Percentiles rank a stretch among this genome's conserved stretches.
phyloP scores from a whole-genome alignment of 2,797 vertebrate genomes.

The Peromyscus aztecus region DNA sequence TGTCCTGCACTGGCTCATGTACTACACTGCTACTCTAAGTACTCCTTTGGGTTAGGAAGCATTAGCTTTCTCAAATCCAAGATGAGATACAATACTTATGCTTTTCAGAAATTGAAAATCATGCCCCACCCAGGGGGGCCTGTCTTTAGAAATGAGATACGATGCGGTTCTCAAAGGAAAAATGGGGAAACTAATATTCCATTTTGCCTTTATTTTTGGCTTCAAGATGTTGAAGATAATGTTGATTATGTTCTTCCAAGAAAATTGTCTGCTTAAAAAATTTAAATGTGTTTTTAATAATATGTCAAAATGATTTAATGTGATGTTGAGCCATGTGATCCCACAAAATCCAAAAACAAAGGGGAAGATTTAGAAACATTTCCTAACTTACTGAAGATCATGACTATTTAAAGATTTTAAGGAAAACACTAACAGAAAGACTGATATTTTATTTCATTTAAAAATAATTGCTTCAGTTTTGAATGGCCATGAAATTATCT shows the following conservation, averaged over 20 bases:
- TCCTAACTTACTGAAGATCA: not conserved
- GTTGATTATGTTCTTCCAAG: constrained; percentile 35
- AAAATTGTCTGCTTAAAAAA: constrained; percentile 21
- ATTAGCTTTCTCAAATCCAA: not conserved
- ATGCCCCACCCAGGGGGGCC: not conserved
- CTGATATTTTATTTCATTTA: not conserved
- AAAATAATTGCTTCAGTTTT: not conserved
- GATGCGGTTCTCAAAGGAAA: not conserved
- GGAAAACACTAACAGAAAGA: not conserved
- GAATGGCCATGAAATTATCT: not conserved
- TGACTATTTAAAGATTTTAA: not conserved
- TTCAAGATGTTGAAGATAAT: constrained; percentile 42
- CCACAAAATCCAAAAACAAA: constrained; percentile 21
- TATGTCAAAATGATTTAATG: not conserved
- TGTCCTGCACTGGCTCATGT: fast-evolving
- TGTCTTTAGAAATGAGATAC: not conserved
- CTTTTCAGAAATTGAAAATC: constrained; percentile 24
- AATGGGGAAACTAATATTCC: not conserved
- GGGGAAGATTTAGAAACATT: not conserved
- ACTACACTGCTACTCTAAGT: not conserved
- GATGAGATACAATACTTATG: not conserved
- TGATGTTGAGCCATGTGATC: not conserved
- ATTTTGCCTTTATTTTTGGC: constrained; percentile 32
- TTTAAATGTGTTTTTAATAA: constrained; percentile 73
- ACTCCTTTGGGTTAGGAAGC: not conserved